Conservation (phyloP, 1,140 invertebrate genomes). For the Drosophila athabasca region DNA sequence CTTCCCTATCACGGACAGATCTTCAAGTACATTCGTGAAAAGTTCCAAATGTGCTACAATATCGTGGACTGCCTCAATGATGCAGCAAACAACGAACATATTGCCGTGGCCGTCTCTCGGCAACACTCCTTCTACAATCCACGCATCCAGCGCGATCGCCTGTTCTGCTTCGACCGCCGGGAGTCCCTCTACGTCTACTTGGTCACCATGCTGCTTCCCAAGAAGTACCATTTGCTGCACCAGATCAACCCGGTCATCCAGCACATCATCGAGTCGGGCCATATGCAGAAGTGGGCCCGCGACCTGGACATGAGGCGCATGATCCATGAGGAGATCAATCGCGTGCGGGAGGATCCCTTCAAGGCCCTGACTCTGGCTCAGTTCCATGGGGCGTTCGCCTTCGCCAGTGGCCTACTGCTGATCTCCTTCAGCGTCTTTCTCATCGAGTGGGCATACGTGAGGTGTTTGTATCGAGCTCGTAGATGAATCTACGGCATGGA, state of each 20-base stretch:
- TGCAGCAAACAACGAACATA: slow-evolving; percentile 57
- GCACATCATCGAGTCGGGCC: slow-evolving; percentile 76
- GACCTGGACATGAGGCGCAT: slow-evolving; percentile 72
- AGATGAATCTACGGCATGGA: background rate
- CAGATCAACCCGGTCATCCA: slow-evolving; percentile 78
- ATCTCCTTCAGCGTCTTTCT: slow-evolving; percentile 51
- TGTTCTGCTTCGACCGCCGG: slow-evolving; percentile 72
- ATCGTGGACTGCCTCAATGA: slow-evolving; percentile 74
- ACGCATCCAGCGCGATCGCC: slow-evolving; percentile 52
- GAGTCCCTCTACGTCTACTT: slow-evolving; percentile 76
- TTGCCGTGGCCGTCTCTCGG: slow-evolving; percentile 74
- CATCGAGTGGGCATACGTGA: slow-evolving; percentile 32
- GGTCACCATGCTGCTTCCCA: slow-evolving; percentile 75
- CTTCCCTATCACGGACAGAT: slow-evolving; percentile 30
- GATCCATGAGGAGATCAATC: slow-evolving; percentile 67
- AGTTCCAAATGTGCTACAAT: slow-evolving; percentile 77
- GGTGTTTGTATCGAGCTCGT: background rate
- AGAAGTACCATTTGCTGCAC: slow-evolving; percentile 73
- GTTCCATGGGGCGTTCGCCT: slow-evolving; percentile 64
- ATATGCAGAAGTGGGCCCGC: slow-evolving; percentile 79
- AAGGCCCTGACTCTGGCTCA: slow-evolving; percentile 59
- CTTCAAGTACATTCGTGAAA: slow-evolving; percentile 77
- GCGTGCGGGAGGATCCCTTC: slow-evolving; percentile 58
- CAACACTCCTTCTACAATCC: slow-evolving; percentile 79
- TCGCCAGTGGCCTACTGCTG: slow-evolving; percentile 42